Evolutionary conservation across 2,113 vertebrate genomes (phyloP).

Genomic region (Microcebus lehilahytsara): DNA sequence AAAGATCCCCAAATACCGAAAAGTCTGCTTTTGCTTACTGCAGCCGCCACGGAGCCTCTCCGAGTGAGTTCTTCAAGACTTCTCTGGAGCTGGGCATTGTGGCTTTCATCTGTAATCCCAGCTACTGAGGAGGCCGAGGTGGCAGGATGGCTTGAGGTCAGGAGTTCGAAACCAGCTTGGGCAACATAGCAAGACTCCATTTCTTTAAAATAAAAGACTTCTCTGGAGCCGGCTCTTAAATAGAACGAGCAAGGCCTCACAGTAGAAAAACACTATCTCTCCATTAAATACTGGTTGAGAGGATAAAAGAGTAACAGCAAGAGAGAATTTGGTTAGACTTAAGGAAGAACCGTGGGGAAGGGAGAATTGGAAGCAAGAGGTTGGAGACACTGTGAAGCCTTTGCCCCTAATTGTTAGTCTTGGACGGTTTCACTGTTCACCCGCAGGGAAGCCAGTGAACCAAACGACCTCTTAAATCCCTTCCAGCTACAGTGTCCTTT

Average conservation of each 20-base stretch:
- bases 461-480: background rate
- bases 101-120: no score
- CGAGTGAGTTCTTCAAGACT: background rate
- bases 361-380: background rate
- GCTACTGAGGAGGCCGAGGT: no score
- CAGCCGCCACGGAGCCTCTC: background rate
- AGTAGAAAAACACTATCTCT: background rate
- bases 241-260: background rate
- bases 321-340: background rate
- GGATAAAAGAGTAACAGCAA: background rate
- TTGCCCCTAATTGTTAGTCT: background rate
- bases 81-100: background rate
- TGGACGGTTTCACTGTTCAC: background rate
- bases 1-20: background rate
- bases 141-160: no score
- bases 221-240: background rate
- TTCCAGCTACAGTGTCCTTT: slow-evolving; percentile 9
- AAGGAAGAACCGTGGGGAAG: background rate
- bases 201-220: background rate
- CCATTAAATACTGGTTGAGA: background rate
- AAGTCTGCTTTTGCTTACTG: background rate
- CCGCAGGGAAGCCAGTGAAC: background rate
- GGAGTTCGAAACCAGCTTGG: no score
- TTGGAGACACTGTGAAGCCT: background rate
- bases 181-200: no score